Base-by-base conservation (phyloP, 2,113 vertebrate genomes). In the Gymnocephalus cernua region DNA sequence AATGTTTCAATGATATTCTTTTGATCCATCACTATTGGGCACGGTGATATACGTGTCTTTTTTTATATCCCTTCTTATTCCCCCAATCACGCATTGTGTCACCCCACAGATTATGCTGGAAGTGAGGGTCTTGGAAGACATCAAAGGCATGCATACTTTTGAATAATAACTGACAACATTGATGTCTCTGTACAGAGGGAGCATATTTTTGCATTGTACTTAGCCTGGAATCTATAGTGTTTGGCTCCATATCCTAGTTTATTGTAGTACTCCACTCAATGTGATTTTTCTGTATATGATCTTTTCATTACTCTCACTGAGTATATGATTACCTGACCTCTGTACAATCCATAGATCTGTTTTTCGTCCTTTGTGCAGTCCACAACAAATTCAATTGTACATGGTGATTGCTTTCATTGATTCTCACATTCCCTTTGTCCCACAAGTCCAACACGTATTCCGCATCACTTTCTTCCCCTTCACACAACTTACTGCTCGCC, bases 381-480 rank as follows among this genome's bases (percentile, higher is more conserved):
- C 72, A 76, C 83, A 83, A 86, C 86, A 88, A 91, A 92, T 89
- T 84, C 86, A 91, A 91, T 90, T 83, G 85, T 78, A 86, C 77
- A 59, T 66, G 82, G 76, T 88, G 86, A 91, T 92, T 93, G 91
- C 88, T 90, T 93, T 90, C 90, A 92, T 93, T 88, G 92, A 93
- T 93, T 90, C 80, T 38, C 45, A 67, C 88, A 63, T 79, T 64
- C 71, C 53, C 38, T 18, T 0, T 6, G 41, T 88, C 91, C 88
- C 90, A 68, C 72, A 72, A 83, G 85, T 84, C 87, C 78, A 41
- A 54, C 82, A 59, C 73, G 71, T 67, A 89, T 80, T 73, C 75
- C 21, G 18, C 61, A 48, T 81, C 81, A 72, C 84, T 87, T 84
- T 66, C 73, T 82, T 88, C 88, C 78, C 83, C 86, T 86, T 79